Evolutionary conservation across 2,113 vertebrate species (phyloP).

Genomic region (Jacana jacana): DNA sequence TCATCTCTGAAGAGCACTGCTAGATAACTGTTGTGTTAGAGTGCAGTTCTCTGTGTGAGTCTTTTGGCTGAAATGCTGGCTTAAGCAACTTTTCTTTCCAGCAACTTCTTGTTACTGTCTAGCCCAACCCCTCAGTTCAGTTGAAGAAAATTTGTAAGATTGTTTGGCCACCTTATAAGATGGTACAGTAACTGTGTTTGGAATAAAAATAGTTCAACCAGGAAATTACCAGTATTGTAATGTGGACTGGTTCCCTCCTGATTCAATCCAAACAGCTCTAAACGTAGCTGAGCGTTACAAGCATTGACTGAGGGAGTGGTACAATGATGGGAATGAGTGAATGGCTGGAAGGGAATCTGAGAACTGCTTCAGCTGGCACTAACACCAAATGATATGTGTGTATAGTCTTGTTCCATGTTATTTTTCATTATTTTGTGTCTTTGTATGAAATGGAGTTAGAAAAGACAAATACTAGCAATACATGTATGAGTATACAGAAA

Average conservation of each 20-base stretch:
- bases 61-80: background rate
- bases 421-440: background rate
- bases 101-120: background rate
- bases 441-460: background rate
- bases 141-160: background rate
- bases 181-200: background rate
- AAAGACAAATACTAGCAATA: background rate
- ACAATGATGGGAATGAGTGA: background rate
- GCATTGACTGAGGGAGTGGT: background rate
- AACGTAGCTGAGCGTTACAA: background rate
- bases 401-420: background rate
- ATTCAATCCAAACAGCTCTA: background rate
- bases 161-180: background rate
- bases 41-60: background rate
- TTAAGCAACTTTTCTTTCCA: background rate
- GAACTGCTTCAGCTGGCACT: background rate
- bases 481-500: background rate
- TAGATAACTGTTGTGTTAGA: background rate
- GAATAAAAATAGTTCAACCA: background rate
- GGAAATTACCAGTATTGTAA: background rate
- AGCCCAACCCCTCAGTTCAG: background rate
- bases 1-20: background rate
- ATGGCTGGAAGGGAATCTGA: background rate
- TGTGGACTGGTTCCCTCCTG: background rate
- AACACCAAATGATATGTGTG: background rate